Evolutionary conservation across 2,888 invertebrate species (phyloP), one percentile per base, ranked within the genome.

Genomic region (Balanococcus diminutus): DNA sequence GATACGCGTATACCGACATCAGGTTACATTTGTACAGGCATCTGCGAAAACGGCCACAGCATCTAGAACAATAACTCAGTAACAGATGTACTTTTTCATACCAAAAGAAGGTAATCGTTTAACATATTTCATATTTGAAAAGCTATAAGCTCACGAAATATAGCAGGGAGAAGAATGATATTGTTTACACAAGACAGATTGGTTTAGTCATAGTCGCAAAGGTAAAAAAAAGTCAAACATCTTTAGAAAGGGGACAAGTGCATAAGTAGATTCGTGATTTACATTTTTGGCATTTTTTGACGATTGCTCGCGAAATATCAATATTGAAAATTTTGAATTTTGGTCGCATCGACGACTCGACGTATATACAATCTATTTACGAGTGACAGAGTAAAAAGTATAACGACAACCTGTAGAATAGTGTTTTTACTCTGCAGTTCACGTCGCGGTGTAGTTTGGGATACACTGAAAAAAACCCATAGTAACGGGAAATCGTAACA

Each of bases 401-500:
- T 9, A 19, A 67, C 75, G 36, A 75, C 75, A 75, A 75, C 75
- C 75, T 75, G 75, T 75, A 32, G 75, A 75, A 75, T 32, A 75
- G 32, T 36, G n/a, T 16, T 51, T 51, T 19, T n/a, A 51, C 51
- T n/a, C 19, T 3, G 5, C 32, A 75, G 22, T 19, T 14, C 39
- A n/a, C n/a, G n/a, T n/a, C n/a, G n/a, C n/a, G n/a, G n/a, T n/a
- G 42, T 36, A 84, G 22, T 84, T 84, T 84, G 25, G 36, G 32
- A 75, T 36, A 39, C 84, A 84, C 42, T 84, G 83, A 84, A 75
- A 75, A 84, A 75, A 84, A 39, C 75, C 84, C 84, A 84, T 84
- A 42, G 84, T 72, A 84, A 84, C 84, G 84, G 75, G 46, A 84
- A 84, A 84, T 75, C 32, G 75, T 75, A 75, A 84, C 84, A 84